Base-by-base conservation (phyloP, 2,888 invertebrate genomes). In the Hedya salicella region DNA sequence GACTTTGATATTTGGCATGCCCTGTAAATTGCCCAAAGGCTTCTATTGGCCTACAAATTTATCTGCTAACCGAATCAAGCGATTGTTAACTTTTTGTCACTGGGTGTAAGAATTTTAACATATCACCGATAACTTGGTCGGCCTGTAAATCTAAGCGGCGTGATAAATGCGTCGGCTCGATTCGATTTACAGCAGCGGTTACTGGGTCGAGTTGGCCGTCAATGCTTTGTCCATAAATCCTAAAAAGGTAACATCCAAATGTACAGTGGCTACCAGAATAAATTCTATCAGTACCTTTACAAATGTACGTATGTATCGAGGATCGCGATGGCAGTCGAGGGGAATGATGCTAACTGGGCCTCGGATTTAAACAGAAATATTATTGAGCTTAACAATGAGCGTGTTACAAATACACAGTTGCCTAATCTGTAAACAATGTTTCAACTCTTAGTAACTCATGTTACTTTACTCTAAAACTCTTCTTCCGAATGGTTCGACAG, bases 171-270 rank as follows among this genome's bases (percentile, higher is more conserved):
- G 48, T 32, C 44, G 56, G 57, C 57, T 40, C 59, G 68, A 54
- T 62, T 68, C 68, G 71, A 71, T 71, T 71, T 70, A 71, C 63
- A 62, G 42, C 63, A 36, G 62, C 56, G 69, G 69, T 70, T 60
- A 53, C 68, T 65, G 50, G 60, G 50, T 44, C 46, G 61, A 63
- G 67, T 68, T 70, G 68, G 61, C 69, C 68, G 63, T 61, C 68
- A 65, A 70, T 68, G 67, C 59, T 53, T 59, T 30, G 62, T 49
- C 65, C 70, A 64, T 69, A 69, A 70, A 69, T 69, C 69, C 49
- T 40, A 54, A 42, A 67, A 67, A 69, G 65, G 64, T 73, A 69
- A 67, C 68, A 69, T 69, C 67, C 69, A 72, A 71, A 72, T 73
- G 21, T 62, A 48, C 40, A 25, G 36, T 32, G 30, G 21, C 40